Evolutionary conservation across 92 coral and sea anemone genomes (phyloP).

Genomic region (Bergia puertoricense): DNA sequence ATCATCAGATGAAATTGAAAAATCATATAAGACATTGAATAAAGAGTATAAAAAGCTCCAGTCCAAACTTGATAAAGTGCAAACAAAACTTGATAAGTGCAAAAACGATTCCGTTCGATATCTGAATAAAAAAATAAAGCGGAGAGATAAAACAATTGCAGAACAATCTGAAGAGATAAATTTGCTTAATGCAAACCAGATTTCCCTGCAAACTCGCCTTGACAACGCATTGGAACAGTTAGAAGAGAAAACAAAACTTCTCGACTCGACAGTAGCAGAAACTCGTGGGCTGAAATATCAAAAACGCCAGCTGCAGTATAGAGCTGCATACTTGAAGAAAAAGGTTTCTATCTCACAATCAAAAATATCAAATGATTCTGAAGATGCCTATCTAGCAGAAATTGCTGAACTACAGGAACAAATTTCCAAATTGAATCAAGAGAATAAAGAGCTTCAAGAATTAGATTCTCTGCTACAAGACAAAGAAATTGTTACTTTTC

Average conservation of each 20-base stretch:
- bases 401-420: too few relatives aligned
- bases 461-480: too few relatives aligned
- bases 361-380: too few relatives aligned
- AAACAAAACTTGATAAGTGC: neutral
- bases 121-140: neutral
- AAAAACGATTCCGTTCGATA: neutral
- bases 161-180: neutral
- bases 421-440: too few relatives aligned
- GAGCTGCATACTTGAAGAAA: neutral
- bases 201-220: constrained; percentile 4
- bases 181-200: neutral
- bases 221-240: neutral
- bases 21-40: neutral
- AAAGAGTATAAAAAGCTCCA: neutral
- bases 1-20: neutral
- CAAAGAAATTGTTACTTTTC: neutral
- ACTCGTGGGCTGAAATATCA: neutral
- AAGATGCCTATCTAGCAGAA: too few relatives aligned
- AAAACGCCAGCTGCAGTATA: neutral
- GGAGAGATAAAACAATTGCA: neutral
- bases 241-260: neutral
- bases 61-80: neutral
- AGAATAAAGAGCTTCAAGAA: too few relatives aligned
- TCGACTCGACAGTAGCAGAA: neutral
- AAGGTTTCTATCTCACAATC: too few relatives aligned